Base-by-base conservation (phyloP, 2,113 vertebrate genomes). In the Illadopsis cleaveri region DNA sequence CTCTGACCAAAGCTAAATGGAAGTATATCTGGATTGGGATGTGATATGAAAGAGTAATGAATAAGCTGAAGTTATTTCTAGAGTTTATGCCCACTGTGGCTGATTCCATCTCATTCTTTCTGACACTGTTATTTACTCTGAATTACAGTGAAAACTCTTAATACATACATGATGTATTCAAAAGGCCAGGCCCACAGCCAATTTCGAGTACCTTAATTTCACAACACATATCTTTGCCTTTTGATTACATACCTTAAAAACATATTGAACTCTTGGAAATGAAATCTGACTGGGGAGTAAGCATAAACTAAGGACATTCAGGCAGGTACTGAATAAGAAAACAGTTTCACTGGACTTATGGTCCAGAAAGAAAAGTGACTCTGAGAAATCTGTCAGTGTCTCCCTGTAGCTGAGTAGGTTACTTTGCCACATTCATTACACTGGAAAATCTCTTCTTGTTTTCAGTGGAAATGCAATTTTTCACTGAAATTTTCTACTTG, bases 81-180 rank as follows among this genome's bases (percentile, higher is more conserved):
- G 57, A 77, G n/a, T 89, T 89, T 92, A 72, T 90, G 38, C 54
- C 44, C 78, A 38, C 70, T 82, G 38, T 78, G 72, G 73, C 47
- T 93, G 92, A 94, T 96, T 88, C 38, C 24, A 77, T 75, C 84
- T 95, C 25, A 60, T 93, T 96, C 83, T 83, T 48, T 65, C 82
- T 92, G 57, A 90, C 90, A 89, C 89, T 47, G 31, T 79, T 65
- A 90, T 79, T 96, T 93, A 81, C 47, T 84, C 35, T 53, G 91
- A 94, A 82, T 57, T 15, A 2, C 8, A 11, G 51, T 73, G 83
- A 22, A 83, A 93, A 79, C 48, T 64, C 24, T 78, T 86, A 65
- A 54, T 82, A 77, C 28, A 28, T 78, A 42, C 30, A 37, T n/a
- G 45, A 90, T 95, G 73, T 62, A 42, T 82, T 73, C 42, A 65